A percentile compares a stretch with the other conserved stretches of the same genome.
Evolutionary conservation across 2,113 vertebrate species (phyloP).

Genomic region (Enhydra lutris): DNA sequence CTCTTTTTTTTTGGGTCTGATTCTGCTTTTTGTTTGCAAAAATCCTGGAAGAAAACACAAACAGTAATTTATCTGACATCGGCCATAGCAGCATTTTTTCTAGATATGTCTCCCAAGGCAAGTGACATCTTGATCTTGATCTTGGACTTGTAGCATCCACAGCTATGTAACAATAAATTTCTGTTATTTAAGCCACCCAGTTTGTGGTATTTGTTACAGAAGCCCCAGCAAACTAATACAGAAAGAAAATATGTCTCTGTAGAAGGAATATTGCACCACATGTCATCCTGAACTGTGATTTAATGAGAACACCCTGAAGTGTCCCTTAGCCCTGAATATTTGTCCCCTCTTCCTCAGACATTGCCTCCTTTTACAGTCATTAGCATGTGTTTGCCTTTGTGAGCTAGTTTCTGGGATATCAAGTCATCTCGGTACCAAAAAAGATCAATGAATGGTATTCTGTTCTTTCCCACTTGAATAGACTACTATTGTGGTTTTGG

Average conservation of each 20-base stretch:
- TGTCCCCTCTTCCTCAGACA: not conserved
- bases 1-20: not conserved
- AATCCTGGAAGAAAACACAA: not conserved
- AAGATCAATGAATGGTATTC: not conserved
- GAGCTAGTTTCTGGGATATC: not conserved
- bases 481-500: not conserved
- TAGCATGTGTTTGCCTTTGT: not conserved
- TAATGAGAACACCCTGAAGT: not conserved
- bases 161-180: not conserved
- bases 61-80: not conserved
- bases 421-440: not conserved
- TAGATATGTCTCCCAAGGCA: not conserved
- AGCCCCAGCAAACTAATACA: not conserved
- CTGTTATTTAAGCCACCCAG: not conserved
- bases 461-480: slow-evolving; percentile 18
- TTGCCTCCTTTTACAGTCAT: not conserved
- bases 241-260: not conserved
- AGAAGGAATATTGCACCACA: not conserved
- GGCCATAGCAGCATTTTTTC: not conserved
- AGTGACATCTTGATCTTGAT: not conserved
- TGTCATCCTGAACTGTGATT: not conserved
- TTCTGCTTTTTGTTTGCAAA: not conserved
- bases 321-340: not conserved
- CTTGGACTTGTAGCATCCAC: not conserved
- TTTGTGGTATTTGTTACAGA: not conserved